Evolutionary conservation across 2,888 invertebrate genomes (phyloP), one percentile per base, ranked within the genome.

Genomic region (Hyposoter dolosus): DNA sequence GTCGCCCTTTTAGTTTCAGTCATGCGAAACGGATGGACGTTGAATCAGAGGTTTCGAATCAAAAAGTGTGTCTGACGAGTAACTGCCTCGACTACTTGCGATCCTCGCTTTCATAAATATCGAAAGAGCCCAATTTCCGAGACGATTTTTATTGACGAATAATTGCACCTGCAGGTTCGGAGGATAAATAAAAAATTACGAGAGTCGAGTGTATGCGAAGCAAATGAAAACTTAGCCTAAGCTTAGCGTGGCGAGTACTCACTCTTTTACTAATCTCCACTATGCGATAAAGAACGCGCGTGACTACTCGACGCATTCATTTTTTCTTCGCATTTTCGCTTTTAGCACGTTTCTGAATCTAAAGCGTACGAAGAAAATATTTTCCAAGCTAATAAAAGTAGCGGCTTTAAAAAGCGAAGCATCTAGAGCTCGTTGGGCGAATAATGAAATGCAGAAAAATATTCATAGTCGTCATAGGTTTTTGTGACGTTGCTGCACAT

Each of bases 141-240:
- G 45, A 15, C 3, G 17, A 69, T 2, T 47, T 40, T 75, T 23
- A 12, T 78, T 79, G 23, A 43, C 81, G 40, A 50, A 19, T 15
- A n/a, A n/a, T n/a, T n/a, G 45, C 63, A 35, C 23, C 47, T 32
- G 10, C 9, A n/a, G 28, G 71, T 66, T 28, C 56, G 17, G 17
- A 45, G 17, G 47, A 35, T 17, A 66, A 35, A 53, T 72, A 71
- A 83, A 83, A 69, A 56, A 76, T 74, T 66, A 83, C 68, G 83
- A 83, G 82, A 81, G 88, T 89, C 90, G 90, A 90, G 90, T 91
- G 92, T 92, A 91, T 91, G 91, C 93, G 92, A 93, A 92, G 91
- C 93, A 93, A 92, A 92, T 90, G 90, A 90, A 90, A 92, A 93
- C 93, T 94, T 93, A 93, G 91, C 91, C 92, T 94, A 93, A 92